phyloP scores from a whole-genome alignment of 2,113 vertebrate genomes.

The Falcunculus frontatus region DNA sequence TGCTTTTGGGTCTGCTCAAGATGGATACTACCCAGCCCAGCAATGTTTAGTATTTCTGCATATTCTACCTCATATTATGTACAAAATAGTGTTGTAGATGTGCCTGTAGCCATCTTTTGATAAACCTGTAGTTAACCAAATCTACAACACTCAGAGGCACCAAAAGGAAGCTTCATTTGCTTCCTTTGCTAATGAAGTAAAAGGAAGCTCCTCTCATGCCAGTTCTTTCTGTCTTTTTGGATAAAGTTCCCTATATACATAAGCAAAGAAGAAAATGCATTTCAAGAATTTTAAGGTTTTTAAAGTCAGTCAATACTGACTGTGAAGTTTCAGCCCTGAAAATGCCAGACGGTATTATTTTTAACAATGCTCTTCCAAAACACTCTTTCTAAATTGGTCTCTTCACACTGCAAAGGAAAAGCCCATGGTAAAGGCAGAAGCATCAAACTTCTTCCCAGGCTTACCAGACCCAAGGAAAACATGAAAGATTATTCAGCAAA shows the following conservation, averaged over 20 bases:
- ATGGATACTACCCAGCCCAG: not conserved
- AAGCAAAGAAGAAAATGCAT: not conserved
- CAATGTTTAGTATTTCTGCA: not conserved
- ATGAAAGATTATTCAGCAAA: not conserved
- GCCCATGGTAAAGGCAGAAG: not conserved
- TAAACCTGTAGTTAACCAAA: not conserved
- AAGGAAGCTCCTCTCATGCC: not conserved
- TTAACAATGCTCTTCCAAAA: not conserved
- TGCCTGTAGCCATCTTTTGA: not conserved
- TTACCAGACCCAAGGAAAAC: not conserved
- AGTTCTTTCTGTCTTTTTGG: not conserved
- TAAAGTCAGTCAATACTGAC: not conserved
- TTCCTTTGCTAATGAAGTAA: not conserved
- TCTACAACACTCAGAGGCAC: not conserved
- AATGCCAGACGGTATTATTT: not conserved
- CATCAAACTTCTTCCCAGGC: not conserved
- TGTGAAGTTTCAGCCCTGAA: not conserved
- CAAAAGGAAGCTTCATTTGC: not conserved
- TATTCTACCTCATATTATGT: not conserved
- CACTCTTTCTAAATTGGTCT: not conserved
- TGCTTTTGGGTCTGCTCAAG: not conserved
- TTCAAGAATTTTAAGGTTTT: not conserved
- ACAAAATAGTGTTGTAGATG: not conserved
- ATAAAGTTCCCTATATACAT: not conserved
- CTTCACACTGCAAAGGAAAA: not conserved